Evolutionary conservation across 2,797 vertebrate genomes (phyloP), one percentile per base, ranked within the genome.

Genomic region (Sternotherus odoratus): DNA sequence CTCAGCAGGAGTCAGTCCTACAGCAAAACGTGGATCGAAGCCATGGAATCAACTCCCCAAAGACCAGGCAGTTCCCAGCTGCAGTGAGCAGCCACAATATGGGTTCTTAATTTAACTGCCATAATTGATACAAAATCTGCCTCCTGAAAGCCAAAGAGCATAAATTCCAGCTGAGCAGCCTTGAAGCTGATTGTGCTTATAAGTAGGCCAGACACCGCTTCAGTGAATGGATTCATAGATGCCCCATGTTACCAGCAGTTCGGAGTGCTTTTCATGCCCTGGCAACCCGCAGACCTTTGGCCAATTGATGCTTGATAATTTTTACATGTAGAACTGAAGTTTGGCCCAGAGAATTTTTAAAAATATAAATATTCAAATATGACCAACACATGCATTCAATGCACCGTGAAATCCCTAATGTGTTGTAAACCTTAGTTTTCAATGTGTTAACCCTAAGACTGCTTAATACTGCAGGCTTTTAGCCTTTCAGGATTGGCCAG

Each of bases 1-100:
- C 87, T 94, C 85, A 85, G 54, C 81, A 95, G 94, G 80, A 94
- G 84, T 56, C 82, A 72, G 79, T 93, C 86, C 94, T 77, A 69
- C 77, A 83, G 63, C 23, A 91, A 82, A 95, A 85, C 81, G 53
- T 39, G 92, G 91, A 95, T 94, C 93, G 95, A 97, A 97, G 94
- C 77, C 77, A 23, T 3, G 66, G 1, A 79, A 83, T 82, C 72
- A 49, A 77, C 77, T 95, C 88, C 83, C 72, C 86, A n/a, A 53
- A n/a, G 72, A 84, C 46, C 83, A 90, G 26, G 36, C 43, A 49
- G 21, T 33, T 83, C 50, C 48, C 19, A 79, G 48, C 80, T 91
- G 28, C 85, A 56, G 24, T 66, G 78, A 84, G 43, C 63, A 87
- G 81, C 60, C 19, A 24, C 30, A 50, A 30, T 66, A 13, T 74